Base-by-base conservation (phyloP, 2,888 invertebrate species). In the Neoscelio sp. region DNA sequence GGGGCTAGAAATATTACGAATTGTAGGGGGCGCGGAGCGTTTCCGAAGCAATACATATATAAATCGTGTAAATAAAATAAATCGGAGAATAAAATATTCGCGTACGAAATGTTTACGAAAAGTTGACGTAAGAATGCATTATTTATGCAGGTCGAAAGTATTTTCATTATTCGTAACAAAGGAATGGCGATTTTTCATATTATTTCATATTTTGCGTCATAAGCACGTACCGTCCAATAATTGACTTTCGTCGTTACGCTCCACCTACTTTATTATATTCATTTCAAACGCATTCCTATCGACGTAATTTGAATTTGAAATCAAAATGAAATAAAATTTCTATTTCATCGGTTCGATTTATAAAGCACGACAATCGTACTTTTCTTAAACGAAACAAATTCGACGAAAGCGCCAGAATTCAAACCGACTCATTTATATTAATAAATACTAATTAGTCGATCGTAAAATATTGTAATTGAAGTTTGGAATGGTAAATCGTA, bases 141-240 rank as follows among this genome's bases (percentile, higher is more conserved):
- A 73, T 74, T 74, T 62, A 54, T 68, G 62, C 73, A 23, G 56
- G 28, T 38, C 73, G 26, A 42, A 78, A 78, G 74, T 46, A 80
- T 80, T 80, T 80, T 73, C 80, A 73, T 76, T 76, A 68, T 28
- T 44, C 74, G 68, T 48, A 44, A 80, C 75, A 56, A 82, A 81
- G 73, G 80, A 80, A 78, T 77, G 71, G 12, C 54, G 73, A 80
- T 84, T 86, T 86, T 86, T 83, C 84, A 85, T 85, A 85, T 87
- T 87, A 86, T 85, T 85, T 81, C 70, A 80, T 89, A 89, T 89
- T 90, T 89, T 87, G 89, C 85, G 82, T 84, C 84, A 82, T 70
- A 84, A 85, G 87, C 89, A 90, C 89, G 89, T 89, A 86, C 88
- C 78, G 68, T 64, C 58, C 80, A 78, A 81, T 83, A 83, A 86